A percentile compares a stretch with the other conserved stretches of the same genome.
These are phyloP conservation scores for Coptodon rendalli DNA, from an alignment of 2,113 vertebrate genomes.

Conservation along the genomic window DNA sequence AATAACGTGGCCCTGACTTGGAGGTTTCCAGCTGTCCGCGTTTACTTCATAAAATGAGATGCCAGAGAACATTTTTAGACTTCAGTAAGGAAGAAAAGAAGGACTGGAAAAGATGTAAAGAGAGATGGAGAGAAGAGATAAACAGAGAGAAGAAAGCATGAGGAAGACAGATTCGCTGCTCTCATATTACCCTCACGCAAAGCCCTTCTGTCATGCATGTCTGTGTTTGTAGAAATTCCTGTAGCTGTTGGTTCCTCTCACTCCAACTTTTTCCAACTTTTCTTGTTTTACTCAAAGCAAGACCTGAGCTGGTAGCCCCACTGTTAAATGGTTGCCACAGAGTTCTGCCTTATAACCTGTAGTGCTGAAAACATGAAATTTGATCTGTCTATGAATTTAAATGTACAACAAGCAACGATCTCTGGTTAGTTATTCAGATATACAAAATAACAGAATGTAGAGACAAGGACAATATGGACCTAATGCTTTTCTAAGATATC, in stretches of 20 bases:
- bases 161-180: not conserved
- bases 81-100: not conserved
- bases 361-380: not conserved
- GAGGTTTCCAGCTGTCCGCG: slow-evolving; percentile 17
- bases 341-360: not conserved
- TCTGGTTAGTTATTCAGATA: not conserved
- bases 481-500: not conserved
- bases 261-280: slow-evolving; percentile 25
- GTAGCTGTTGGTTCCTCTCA: slow-evolving; percentile 7
- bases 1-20: slow-evolving; percentile 5
- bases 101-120: slow-evolving; percentile 19
- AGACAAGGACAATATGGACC: not conserved
- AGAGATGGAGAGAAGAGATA: not conserved
- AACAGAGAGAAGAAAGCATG: not conserved
- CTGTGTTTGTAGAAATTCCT: slow-evolving; percentile 28
- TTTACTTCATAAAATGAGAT: slow-evolving; percentile 39
- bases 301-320: not conserved
- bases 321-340: not conserved
- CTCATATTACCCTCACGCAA: slow-evolving; percentile 16
- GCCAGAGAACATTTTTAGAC: slow-evolving; percentile 16
- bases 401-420: not conserved
- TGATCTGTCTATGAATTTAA: not conserved
- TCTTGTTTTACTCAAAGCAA: slow-evolving; percentile 30
- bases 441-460: not conserved
- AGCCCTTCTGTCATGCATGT: not conserved